Base-by-base conservation (phyloP, 2,888 invertebrate genomes). In the Thymelicus acteon region DNA sequence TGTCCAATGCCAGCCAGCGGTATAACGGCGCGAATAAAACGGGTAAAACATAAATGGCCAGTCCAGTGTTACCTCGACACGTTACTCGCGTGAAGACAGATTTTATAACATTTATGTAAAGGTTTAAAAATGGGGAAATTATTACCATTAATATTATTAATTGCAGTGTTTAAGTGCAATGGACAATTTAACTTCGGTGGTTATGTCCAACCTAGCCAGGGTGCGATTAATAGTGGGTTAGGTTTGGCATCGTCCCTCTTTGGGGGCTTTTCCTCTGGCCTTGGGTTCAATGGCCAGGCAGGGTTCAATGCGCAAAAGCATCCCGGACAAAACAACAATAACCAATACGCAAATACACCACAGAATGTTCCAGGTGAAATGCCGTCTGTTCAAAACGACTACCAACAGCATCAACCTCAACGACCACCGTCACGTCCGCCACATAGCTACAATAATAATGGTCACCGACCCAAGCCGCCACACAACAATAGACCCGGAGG, bases 181-280 rank as follows among this genome's bases (percentile, higher is more conserved):
- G 63, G 69, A n/a, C 57, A 63, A 31, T 10, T 15, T 8, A 12
- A 4, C 47, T 12, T 31, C 15, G 24, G 44, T 52, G 57, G 47
- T 47, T 19, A 15, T 24, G 54, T 12, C 24, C 49, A 37, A 12
- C 0, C 37, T 15, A n/a, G 15, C 8, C 48, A 39, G 7, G 62
- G 15, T 19, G 54, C 44, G 19, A 2, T 68, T 13, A 54, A 47
- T 7, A 7, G 31, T 19, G n/a, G 62, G 10, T 39, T 63, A 40
- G 63, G 58, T n/a, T 39, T 69, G 10, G 69, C 63, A 7, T 63
- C 63, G 37, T 69, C 69, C 37, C 15, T 69, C 13, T 37, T 69
- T 48, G 63, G 69, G n/a, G 57, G 63, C 19, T 39, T 69, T 13
- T n/a, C 69, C 12, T 60, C 61, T 12, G 54, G 57, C 7, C 3